Evolutionary conservation across 1,140 invertebrate genomes (phyloP).

Genomic region (Megalonaias nervosa): DNA sequence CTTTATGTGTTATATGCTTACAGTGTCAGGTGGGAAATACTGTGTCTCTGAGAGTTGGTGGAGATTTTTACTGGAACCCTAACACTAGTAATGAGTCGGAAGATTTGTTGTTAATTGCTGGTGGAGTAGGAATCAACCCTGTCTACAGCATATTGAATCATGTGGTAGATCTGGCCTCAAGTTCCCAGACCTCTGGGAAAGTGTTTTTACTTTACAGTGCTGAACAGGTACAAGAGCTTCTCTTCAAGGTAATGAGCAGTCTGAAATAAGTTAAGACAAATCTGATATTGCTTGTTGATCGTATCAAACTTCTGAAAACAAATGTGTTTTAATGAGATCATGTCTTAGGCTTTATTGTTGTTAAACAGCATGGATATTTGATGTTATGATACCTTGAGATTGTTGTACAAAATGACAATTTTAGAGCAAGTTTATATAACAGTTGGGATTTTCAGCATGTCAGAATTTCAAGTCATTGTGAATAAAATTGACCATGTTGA

Average conservation of each 20-base stretch:
- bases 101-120: conserved; percentile 67
- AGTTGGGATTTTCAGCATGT: no score
- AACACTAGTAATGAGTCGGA: conserved; percentile 12
- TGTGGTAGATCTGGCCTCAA: conserved; percentile 44
- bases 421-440: no score
- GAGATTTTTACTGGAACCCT: conserved; percentile 67
- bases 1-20: conserved; percentile 10
- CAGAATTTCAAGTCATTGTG: no score
- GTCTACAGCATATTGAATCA: conserved; percentile 66
- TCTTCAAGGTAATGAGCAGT: conserved; percentile 61
- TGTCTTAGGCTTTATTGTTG: no score
- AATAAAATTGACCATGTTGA: no score
- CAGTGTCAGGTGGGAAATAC: conserved; percentile 64
- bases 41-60: conserved; percentile 64
- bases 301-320: no score
- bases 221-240: conserved; percentile 57
- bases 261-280: not conserved
- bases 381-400: no score
- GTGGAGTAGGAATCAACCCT: conserved; percentile 72
- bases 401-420: no score
- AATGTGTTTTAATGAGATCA: no score
- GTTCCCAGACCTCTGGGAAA: conserved; percentile 22
- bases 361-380: no score
- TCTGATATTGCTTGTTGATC: not conserved
- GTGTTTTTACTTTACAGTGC: conserved; percentile 66